Evolutionary conservation across 2,888 invertebrate genomes (phyloP), one percentile per base, ranked within the genome.

Genomic region (Parthenolecanium corni): DNA sequence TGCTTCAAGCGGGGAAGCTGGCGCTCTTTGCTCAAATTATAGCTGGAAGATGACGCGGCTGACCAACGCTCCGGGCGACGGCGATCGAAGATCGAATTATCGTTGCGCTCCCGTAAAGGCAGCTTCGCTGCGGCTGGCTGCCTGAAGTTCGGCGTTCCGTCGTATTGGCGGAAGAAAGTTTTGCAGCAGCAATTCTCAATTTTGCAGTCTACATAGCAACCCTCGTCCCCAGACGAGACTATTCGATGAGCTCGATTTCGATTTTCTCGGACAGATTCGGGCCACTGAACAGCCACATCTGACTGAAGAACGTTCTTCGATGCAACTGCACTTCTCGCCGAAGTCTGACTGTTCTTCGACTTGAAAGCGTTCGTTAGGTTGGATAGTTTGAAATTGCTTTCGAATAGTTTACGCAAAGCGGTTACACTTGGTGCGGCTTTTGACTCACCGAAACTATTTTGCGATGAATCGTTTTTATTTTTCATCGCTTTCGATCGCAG

Each of bases 131-230:
- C 12, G 36, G 47, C 49, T 20, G 49, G 58, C 14, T 58, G 21
- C 12, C 49, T 24, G 36, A 49, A 58, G 14, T 12, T 6, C 1
- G 58, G 49, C 25, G 52, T 52, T 52, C 42, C 51, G 23, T 46
- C 46, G 14, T 63, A 47, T 14, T 53, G 36, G 18, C 63, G 52
- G 36, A 53, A 63, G 21, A 63, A 63, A n/a, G 63, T 52, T 53
- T 63, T 63, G 36, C 63, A 63, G 25, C 63, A 53, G 20, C 63
- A 63, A 63, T 63, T 63, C 5, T 52, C 53, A 14, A 63, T 63
- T 12, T 53, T 53, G 18, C 63, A 63, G 40, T 62, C 42, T 18
- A 52, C 24, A 18, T 25, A 52, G 24, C 31, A 40, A n/a, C 53
- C 53, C 0, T 53, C 23, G 31, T 4, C 9, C 9, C 4, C 4